Evolutionary conservation across 2,888 invertebrate species (phyloP).

Genomic region (Agrotis ipsilon): DNA sequence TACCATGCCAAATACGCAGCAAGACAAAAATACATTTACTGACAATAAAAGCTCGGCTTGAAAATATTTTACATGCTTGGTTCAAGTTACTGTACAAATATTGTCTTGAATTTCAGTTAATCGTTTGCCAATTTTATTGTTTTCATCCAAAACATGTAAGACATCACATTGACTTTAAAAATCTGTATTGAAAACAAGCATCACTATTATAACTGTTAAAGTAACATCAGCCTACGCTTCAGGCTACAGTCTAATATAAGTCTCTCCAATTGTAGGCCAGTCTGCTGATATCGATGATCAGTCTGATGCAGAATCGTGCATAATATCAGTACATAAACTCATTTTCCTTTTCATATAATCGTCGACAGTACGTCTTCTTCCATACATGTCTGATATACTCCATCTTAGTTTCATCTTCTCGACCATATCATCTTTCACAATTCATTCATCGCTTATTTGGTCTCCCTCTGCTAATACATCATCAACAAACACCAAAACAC

Average conservation of each 20-base stretch:
- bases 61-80: conserved; percentile 38
- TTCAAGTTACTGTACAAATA: conserved; percentile 24
- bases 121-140: conserved; percentile 12
- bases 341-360: neutral
- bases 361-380: neutral
- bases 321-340: too few species aligned
- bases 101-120: conserved; percentile 28
- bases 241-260: too few species aligned
- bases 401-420: neutral
- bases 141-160: neutral
- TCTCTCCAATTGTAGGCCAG: too few species aligned
- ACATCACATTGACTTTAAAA: neutral
- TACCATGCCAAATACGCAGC: conserved; percentile 44
- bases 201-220: neutral
- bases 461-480: neutral
- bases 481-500: conserved; percentile 11
- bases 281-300: too few species aligned
- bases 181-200: neutral
- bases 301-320: too few species aligned
- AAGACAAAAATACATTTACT: conserved; percentile 48
- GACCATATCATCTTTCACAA: neutral
- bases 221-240: too few species aligned
- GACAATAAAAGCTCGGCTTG: conserved; percentile 38
- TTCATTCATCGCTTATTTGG: neutral
- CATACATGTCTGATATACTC: neutral